Conservation (phyloP, 2,888 invertebrate genomes). For the Caenorhabditis macrosperma region DNA sequence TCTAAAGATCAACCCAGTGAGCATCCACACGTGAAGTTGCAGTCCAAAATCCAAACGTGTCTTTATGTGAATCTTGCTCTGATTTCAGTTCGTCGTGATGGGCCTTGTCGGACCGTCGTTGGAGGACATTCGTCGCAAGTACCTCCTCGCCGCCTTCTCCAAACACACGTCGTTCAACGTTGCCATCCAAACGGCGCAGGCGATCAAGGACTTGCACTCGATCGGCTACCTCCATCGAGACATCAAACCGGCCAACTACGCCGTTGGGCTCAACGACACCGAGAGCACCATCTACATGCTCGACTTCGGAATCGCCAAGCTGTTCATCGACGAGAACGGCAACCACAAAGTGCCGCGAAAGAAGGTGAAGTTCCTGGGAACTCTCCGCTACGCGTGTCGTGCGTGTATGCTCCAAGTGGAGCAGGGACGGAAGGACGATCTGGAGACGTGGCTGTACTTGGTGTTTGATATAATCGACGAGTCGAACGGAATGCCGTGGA, state of each 20-base stretch:
- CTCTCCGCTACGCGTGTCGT: slow-evolving; percentile 61
- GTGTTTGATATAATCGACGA: slow-evolving; percentile 62
- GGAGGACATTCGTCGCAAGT: slow-evolving; percentile 63
- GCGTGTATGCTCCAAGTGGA: slow-evolving; percentile 62
- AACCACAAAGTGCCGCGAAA: slow-evolving; percentile 44
- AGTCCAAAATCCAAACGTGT: too few relatives aligned
- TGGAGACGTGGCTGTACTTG: slow-evolving; percentile 66
- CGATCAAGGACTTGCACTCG: slow-evolving; percentile 56
- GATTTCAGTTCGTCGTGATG: slow-evolving; percentile 63
- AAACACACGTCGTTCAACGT: slow-evolving; percentile 52
- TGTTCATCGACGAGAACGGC: slow-evolving; percentile 45
- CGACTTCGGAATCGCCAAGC: slow-evolving; percentile 58
- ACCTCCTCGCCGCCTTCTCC: slow-evolving; percentile 45
- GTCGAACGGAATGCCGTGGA: slow-evolving; percentile 58
- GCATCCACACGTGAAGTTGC: too few relatives aligned
- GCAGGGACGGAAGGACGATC: slow-evolving; percentile 66
- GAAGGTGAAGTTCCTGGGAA: slow-evolving; percentile 67
- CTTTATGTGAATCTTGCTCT: too few relatives aligned
- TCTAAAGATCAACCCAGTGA: too few relatives aligned
- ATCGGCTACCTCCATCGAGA: slow-evolving; percentile 65
- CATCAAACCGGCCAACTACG: slow-evolving; percentile 67
- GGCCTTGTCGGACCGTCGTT: slow-evolving; percentile 63
- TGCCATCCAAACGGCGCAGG: slow-evolving; percentile 57
- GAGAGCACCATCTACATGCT: slow-evolving; percentile 56
- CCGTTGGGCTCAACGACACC: slow-evolving; percentile 43